Base-by-base conservation (phyloP, 2,797 vertebrate genomes). In the Hyperoplus lanceolatus region DNA sequence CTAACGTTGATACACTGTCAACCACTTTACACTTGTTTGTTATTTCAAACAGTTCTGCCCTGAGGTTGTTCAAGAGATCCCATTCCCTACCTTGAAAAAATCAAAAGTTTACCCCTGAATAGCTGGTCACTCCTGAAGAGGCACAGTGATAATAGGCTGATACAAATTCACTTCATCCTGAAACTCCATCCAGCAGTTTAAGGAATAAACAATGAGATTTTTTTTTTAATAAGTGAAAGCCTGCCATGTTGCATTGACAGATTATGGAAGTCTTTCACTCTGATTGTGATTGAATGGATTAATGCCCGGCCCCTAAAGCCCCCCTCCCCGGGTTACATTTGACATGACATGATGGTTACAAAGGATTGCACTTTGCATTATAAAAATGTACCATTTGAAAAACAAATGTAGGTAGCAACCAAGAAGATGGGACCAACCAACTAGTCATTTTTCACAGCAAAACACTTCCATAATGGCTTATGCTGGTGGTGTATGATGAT, bases 21-120 rank as follows among this genome's bases (percentile, higher is more conserved):
- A 29, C 29, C 58, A 46, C 15, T 0, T 58, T 64, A 36, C 10
- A 69, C 39, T 69, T 51, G 58, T 51, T 59, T n/a, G 42, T 66
- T 64, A 67, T 43, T 61, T 56, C 21, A 51, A 63, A 70, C 46
- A 1, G 59, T 43, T 45, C 50, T 67, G 21, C 50, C 49, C 7
- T 1, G 8, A 59, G 54, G 41, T 29, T 54, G 57, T 13, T 45
- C 13, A 21, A 54, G 55, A 14, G 48, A 64, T 42, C 39, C 8
- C 41, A 7, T 15, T 14, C 15, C 68, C 9, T 3, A 29, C 29
- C 21, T 21, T 21, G 21, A 21, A 29, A 56, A 46, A 66, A 38
- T 48, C 49, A 4, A 10, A 39, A 13, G 21, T 38, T 21, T 6
- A 18, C 29, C 16, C 11, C n/a, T 16, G 18, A 2, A 2, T 8